Base-by-base conservation (phyloP, 2,888 invertebrate species). In the Dichetophora obliterata region DNA sequence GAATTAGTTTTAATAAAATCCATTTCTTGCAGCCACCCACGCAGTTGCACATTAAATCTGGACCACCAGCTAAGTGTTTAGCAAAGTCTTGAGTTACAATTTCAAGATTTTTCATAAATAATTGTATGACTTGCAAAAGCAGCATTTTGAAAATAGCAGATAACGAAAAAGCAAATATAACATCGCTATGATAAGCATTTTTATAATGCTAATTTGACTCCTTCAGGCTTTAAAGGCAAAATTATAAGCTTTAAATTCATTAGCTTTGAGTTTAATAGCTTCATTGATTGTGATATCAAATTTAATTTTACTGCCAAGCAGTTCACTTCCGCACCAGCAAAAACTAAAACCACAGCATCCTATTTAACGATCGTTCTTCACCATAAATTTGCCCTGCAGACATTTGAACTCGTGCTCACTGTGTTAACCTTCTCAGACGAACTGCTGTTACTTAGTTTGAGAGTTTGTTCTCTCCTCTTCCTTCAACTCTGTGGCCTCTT, bases 391-490 rank as follows among this genome's bases (percentile, higher is more conserved):
- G 43, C 54, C n/a, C 63, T 63, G 63, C n/a, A 34, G 63, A 34
- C 63, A 31, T 63, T 63, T 63, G 63, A 63, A 63, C 63, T 34
- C 24, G 27, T 63, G n/a, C 9, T 31, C 27, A 34, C n/a, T 27
- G 63, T 63, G 63, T 31, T 34, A 63, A 63, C 63, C 63, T 63
- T 34, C 34, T 16, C 34, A n/a, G n/a, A n/a, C n/a, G 31, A 19
- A 8, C 63, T 34, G n/a, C 63, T 63, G 27, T 34, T 59, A 59
- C 11, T 27, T 59, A 24, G 14, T 63, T 27, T 3, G 61, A 14
- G 3, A 31, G 24, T 31, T 3, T 22, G n/a, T 31, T 4, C n/a
- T 31, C 14, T 27, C 27, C 63, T 34, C 9, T 34, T 61, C 31
- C 31, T 16, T 61, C 31, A 11, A 8, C 3, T 27, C 19, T 31